phyloP scores from a whole-genome alignment of 2,113 vertebrate genomes.

The Hylia prasina region DNA sequence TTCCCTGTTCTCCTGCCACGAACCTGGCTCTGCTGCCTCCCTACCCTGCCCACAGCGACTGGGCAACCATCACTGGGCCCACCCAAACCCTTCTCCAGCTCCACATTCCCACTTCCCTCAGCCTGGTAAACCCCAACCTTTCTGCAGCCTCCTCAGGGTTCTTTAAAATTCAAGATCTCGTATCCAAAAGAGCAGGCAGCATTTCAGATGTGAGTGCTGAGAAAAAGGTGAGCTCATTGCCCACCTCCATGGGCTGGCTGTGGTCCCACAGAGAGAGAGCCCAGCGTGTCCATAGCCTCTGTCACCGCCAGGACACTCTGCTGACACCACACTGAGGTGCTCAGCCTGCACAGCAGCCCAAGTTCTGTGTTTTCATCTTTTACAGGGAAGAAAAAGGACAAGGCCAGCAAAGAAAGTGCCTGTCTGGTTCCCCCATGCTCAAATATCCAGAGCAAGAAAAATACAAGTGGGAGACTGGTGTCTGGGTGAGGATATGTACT shows the following conservation, averaged over 20 bases:
- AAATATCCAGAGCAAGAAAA: not conserved
- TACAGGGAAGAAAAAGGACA: not conserved
- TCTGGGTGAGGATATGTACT: not conserved
- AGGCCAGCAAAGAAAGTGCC: not conserved
- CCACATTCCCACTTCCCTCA: not conserved
- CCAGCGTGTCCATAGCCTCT: rapidly evolving
- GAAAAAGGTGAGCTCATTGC: not conserved
- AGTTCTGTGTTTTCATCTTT: not conserved
- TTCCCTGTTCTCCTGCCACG: rapidly evolving
- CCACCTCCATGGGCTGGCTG: rapidly evolving
- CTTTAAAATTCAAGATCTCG: not conserved
- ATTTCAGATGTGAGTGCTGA: not conserved
- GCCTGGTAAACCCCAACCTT: not conserved
- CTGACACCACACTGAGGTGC: rapidly evolving
- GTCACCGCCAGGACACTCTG: not conserved
- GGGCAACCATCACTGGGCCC: rapidly evolving
- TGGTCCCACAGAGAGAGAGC: not conserved
- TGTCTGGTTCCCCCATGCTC: not conserved
- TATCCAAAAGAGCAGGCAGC: not conserved
- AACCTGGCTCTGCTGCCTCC: not conserved
- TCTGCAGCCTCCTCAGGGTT: not conserved
- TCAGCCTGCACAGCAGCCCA: not conserved
- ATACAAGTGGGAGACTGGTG: not conserved
- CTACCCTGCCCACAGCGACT: rapidly evolving
- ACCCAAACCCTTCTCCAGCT: not conserved